Base-by-base conservation (phyloP, 1,140 invertebrate genomes). In the Aphelinus atriplicis region DNA sequence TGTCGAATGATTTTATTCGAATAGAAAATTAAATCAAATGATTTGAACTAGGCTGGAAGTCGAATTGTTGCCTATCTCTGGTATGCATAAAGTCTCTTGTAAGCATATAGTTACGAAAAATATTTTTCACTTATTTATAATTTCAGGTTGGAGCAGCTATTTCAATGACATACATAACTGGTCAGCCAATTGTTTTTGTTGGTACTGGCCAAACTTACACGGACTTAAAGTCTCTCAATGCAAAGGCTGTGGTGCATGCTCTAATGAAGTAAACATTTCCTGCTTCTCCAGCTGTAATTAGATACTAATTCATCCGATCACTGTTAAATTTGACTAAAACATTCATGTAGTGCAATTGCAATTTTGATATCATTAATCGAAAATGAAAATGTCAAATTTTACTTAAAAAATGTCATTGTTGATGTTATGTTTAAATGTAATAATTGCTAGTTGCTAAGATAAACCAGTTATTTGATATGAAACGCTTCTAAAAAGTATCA, bases 151-250 rank as follows among this genome's bases (percentile, higher is more conserved):
- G 98, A 45, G 98, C 98, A 67, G 98, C 98, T 60, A 98, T 99
- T 80, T 99, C 98, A 6, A 99, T 99, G 98, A 99, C 98, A 0
- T 99, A 99, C 84, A 99, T 99, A 72, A 99, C 98, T 51, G 98
- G 98, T 5, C 98, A 99, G 86, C 98, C 98, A 0, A 99, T 99
- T 78, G 96, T 99, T 46, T 99, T 99, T 88, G 98, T 99, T 46
- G 98, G 98, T 42, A 99, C 98, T 60, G 98, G 98, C 3, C 98
- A 99, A 89, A 99, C 98, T 1, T 99, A 99, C 85, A 96, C 96
- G 0, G 98, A 99, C 90, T 89, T 99, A 68, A 97, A 98, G 84
- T 96, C 95, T 77, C 90, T 99, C 63, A 99, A 99, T 89, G 96
- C 96, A 53, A 96, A 97, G 84, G 97, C 98, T 70, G 97, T 99